Conservation (phyloP, 2,888 invertebrate species). For the Oscheius sp. region DNA sequence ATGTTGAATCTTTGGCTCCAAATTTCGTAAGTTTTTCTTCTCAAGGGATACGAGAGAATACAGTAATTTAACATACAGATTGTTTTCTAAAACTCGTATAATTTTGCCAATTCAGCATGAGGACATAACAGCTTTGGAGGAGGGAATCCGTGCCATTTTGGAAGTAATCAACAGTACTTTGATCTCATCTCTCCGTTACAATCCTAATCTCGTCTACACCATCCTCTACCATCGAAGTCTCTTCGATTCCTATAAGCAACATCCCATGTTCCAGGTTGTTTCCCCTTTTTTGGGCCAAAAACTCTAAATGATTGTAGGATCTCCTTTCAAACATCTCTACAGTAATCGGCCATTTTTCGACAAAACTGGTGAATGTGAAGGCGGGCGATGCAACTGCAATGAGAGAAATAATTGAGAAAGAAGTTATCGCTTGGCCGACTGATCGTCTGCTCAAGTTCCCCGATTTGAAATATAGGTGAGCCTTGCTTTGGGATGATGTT, state of each 20-base stretch:
- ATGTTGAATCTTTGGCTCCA: slow-evolving; percentile 33
- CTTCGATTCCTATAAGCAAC: slow-evolving; percentile 85
- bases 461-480: slow-evolving; percentile 85
- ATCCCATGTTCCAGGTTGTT: slow-evolving; percentile 83
- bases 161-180: slow-evolving; percentile 96
- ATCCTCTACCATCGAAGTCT: slow-evolving; percentile 89
- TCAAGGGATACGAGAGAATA: not conserved
- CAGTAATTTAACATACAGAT: not conserved
- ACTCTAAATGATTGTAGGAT: slow-evolving; percentile 36
- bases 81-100: no score
- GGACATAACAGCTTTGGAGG: slow-evolving; percentile 90
- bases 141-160: slow-evolving; percentile 92
- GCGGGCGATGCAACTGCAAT: slow-evolving; percentile 52
- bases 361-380: slow-evolving; percentile 47
- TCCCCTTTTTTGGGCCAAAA: no score
- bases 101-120: slow-evolving; percentile 79
- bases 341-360: slow-evolving; percentile 54
- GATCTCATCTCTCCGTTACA: slow-evolving; percentile 75
- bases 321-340: slow-evolving; percentile 51
- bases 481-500: no score
- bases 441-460: slow-evolving; percentile 97
- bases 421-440: slow-evolving; percentile 90
- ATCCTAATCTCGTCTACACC: slow-evolving; percentile 92
- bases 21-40: slow-evolving; percentile 40
- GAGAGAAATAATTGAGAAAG: slow-evolving; percentile 82